These are phyloP conservation scores for Forbesichthys papilliferus DNA, from an alignment of 2,113 vertebrate species.

Conservation along the genomic window DNA sequence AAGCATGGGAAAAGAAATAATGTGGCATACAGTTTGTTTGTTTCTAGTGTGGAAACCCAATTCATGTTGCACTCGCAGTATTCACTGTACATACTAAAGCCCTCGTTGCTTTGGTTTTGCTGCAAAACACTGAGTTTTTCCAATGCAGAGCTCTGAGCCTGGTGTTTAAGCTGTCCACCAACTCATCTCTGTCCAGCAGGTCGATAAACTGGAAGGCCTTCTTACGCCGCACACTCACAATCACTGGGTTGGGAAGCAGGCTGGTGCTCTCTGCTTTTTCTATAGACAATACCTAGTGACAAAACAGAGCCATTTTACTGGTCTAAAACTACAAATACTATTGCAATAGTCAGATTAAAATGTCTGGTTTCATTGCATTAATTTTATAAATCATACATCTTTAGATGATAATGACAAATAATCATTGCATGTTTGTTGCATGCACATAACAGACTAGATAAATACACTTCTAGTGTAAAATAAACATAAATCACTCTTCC, in stretches of 20 bases:
- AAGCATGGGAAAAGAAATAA: too few relatives aligned
- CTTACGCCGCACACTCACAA: slow-evolving; percentile 88
- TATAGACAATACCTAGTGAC: slow-evolving; percentile 85
- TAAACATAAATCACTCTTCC: too few relatives aligned
- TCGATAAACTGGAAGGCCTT: slow-evolving; percentile 96
- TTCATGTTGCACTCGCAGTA: too few relatives aligned
- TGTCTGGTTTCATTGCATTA: too few relatives aligned
- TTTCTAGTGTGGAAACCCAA: too few relatives aligned
- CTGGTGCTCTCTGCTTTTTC: slow-evolving; percentile 93
- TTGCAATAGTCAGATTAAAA: background rate
- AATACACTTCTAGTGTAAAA: too few relatives aligned
- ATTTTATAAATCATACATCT: too few relatives aligned
- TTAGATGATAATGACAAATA: too few relatives aligned
- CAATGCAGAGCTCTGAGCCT: slow-evolving; percentile 77
- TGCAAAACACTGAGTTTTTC: slow-evolving; percentile 64
- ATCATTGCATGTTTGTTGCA: too few relatives aligned
- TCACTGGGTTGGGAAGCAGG: slow-evolving; percentile 88
- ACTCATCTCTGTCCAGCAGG: slow-evolving; percentile 81
- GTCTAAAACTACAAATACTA: background rate
- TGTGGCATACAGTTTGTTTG: too few relatives aligned
- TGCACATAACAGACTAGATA: too few relatives aligned
- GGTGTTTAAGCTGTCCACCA: slow-evolving; percentile 82
- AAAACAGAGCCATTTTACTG: background rate
- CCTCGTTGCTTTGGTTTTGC: slow-evolving; percentile 47
- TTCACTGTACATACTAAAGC: slow-evolving; percentile 46